Evolutionary conservation across 2,888 invertebrate genomes (phyloP), one percentile per base, ranked within the genome.

Genomic region (Ptilodon capucinus): DNA sequence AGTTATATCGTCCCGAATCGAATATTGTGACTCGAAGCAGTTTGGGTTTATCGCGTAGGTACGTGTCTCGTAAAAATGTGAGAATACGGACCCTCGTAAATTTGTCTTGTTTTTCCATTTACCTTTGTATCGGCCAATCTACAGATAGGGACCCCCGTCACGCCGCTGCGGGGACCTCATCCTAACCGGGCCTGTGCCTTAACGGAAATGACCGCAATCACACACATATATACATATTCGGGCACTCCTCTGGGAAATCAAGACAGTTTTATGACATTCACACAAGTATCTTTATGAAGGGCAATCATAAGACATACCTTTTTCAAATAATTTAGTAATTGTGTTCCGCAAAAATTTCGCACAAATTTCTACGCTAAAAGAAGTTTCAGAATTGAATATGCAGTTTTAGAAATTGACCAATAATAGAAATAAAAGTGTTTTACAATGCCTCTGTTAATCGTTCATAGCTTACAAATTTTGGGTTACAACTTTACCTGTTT

Each of bases 161-260:
- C 70, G 69, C 65, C 72, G 60, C 72, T 76, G 62, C 71, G 57
- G 75, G 75, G 78, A 75, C 64, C 68, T 60, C 60, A 58, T 77
- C 62, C 64, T 64, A 75, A 75, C 68, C 62, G 64, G 59, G 71
- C 57, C 69, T 60, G 74, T 71, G 72, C 65, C 70, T 74, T 68
- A 71, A 76, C 70, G 74, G 65, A 77, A 78, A 80, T 80, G 79
- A 81, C 79, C 78, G 69, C 72, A 69, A 77, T 79, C 81, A 79
- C 79, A 38, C 17, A 35, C 19, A 38, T 38, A 35, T 5, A 14
- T 32, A 77, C 74, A 69, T 63, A 65, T 64, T 60, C 62, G 68
- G 54, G 50, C 52, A 21, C 46, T 73, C 84, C 81, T 71, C 16
- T 23, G 83, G 84, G 85, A 88, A 86, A 87, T 84, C 83, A 79